These are phyloP conservation scores for Aethina tumida DNA, from an alignment of 1,140 invertebrate genomes.

Conservation along the genomic window DNA sequence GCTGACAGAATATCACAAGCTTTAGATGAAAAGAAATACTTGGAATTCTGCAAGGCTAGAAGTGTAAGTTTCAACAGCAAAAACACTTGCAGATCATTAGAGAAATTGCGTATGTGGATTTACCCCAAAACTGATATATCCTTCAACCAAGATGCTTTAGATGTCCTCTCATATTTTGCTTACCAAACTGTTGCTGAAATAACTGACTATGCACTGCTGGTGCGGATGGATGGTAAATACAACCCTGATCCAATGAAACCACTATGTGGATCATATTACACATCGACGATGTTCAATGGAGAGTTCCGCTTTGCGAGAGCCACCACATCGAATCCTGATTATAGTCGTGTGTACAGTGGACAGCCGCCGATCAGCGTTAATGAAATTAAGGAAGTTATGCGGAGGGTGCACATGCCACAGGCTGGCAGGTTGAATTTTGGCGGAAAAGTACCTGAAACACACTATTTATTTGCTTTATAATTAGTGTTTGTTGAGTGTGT, in stretches of 20 bases:
- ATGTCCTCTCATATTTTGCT: conserved; percentile 56
- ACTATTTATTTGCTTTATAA: conserved; percentile 31
- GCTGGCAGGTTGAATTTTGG: conserved; percentile 36
- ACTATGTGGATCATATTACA: conserved; percentile 42
- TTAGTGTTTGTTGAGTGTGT: too few relatives aligned
- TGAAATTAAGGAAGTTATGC: conserved; percentile 44
- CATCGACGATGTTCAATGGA: conserved; percentile 33
- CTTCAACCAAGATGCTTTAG: conserved; percentile 40
- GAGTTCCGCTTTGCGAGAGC: conserved; percentile 34
- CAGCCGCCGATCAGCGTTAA: conserved; percentile 42
- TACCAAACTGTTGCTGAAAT: conserved; percentile 64
- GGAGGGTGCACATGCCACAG: conserved; percentile 39
- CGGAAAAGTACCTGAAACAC: conserved; percentile 26
- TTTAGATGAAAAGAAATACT: conserved; percentile 43
- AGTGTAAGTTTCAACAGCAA: conserved; percentile 24
- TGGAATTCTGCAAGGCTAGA: conserved; percentile 37
- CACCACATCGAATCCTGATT: conserved; percentile 41
- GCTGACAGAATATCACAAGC: conserved; percentile 43
- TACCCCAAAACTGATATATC: conserved; percentile 41
- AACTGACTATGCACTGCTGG: conserved; percentile 54
- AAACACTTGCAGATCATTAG: conserved; percentile 31
- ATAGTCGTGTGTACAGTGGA: conserved; percentile 42
- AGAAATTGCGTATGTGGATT: conserved; percentile 41
- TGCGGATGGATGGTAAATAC: conserved; percentile 49
- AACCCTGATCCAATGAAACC: conserved; percentile 45